Conservation (phyloP, 1,140 invertebrate genomes). For the Brachionus manjavacas region DNA sequence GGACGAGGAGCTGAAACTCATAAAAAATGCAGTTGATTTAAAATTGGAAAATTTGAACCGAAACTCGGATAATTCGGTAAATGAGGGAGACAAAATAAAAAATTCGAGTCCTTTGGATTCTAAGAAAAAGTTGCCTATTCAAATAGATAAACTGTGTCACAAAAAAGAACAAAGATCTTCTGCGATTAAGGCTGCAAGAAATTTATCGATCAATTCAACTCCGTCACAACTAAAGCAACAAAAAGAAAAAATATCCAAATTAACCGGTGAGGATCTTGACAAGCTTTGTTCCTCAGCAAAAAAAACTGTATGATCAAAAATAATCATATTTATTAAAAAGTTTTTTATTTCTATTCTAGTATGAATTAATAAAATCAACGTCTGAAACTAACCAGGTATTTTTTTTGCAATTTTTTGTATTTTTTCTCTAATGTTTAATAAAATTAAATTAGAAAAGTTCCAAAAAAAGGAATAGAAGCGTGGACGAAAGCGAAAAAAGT, state of each 20-base stretch:
- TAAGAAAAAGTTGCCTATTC: not conserved
- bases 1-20: conserved; percentile 4
- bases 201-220: not conserved
- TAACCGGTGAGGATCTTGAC: not conserved
- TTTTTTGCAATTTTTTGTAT: not conserved
- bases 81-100: not conserved
- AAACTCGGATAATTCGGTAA: not conserved
- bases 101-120: not conserved
- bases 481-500: not conserved
- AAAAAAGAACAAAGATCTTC: not conserved
- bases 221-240: not conserved
- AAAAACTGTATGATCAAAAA: not conserved
- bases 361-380: conserved; percentile 14
- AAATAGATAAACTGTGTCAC: conserved; percentile 8
- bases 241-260: conserved; percentile 5
- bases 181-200: not conserved
- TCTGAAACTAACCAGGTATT: not conserved
- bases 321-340: not conserved
- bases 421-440: not conserved
- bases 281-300: not conserved
- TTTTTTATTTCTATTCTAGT: not conserved
- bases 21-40: conserved; percentile 2
- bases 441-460: not conserved
- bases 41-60: not conserved
- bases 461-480: conserved; percentile 6